Evolutionary conservation across 2,888 invertebrate genomes (phyloP).

Genomic region (Patella caerulea): DNA sequence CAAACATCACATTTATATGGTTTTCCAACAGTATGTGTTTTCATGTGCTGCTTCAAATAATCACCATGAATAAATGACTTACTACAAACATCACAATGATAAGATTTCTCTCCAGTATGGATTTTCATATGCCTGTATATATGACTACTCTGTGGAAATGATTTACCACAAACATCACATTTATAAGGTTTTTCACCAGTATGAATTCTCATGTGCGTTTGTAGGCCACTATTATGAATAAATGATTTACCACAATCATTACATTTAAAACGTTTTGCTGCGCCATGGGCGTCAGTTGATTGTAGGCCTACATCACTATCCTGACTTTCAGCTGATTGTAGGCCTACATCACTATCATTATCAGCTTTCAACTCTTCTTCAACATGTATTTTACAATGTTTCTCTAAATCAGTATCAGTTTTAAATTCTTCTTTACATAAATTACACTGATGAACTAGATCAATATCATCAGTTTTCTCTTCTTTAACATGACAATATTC

Average conservation of each 20-base stretch:
- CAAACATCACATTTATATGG: slow-evolving; percentile 32
- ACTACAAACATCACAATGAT: slow-evolving; percentile 17
- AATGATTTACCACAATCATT: neutral
- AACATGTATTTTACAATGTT: too few species aligned
- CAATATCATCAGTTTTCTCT: too few species aligned
- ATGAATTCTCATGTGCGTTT: neutral
- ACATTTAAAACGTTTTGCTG: neutral
- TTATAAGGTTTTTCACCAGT: neutral
- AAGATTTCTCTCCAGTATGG: slow-evolving; percentile 17
- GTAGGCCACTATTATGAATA: neutral
- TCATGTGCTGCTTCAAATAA: slow-evolving; percentile 23
- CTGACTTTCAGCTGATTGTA: too few species aligned
- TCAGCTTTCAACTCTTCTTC: too few species aligned
- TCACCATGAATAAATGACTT: slow-evolving; percentile 20
- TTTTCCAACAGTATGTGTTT: slow-evolving; percentile 31
- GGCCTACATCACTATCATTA: too few species aligned
- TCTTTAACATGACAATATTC: too few species aligned
- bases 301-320: too few species aligned
- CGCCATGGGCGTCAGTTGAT: neutral
- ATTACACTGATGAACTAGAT: too few species aligned
- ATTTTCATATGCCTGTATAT: slow-evolving; percentile 15
- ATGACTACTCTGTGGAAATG: neutral
- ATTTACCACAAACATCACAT: slow-evolving; percentile 5
- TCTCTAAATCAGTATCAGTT: too few species aligned
- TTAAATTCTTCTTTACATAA: too few species aligned